Evolutionary conservation across 2,797 vertebrate species (phyloP), one percentile per base, ranked within the genome.

Genomic region (Sebastes aleutianus): DNA sequence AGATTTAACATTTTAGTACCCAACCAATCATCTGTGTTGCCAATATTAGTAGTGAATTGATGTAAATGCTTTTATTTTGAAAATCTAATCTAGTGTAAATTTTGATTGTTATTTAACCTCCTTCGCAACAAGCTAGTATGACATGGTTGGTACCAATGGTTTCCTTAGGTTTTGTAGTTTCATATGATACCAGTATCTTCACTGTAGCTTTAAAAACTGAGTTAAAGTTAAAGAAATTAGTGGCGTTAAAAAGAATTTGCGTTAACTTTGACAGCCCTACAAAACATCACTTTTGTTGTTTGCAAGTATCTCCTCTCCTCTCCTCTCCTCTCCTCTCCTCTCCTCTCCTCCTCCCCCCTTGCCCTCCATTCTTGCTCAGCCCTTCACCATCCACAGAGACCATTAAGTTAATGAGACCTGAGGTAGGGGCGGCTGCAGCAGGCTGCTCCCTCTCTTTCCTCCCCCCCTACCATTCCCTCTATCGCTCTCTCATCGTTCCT

Each of bases 361-460:
- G 31, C 57, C 32, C 78, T 70, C 79, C 68, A 75, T 84, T 85
- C 79, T 78, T 70, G 62, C 82, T 87, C 78, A 74, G 80, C 75
- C 92, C 79, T 86, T 92, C 90, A 93, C 86, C 88, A 70, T 87
- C 95, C 93, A 94, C 83, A 94, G 93, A 96, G 95, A 96, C 96
- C 96, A 96, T 97, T 96, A 97, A 96, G 96, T 96, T 97, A 97
- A 97, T 96, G 97, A 97, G 95, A 96, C 92, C 80, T 93, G 94
- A 94, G 96, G 95, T 91, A 94, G 87, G 90, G 0, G 87, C 90
- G 91, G 87, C 93, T 90, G 95, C 92, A 90, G 95, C 91, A 94
- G 93, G 86, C 94, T 86, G 91, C 80, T 82, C 58, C 64, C 74
- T 64, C 66, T 74, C 67, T 66, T 62, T 79, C 22, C 57, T 62